Base-by-base conservation (phyloP, 2,797 vertebrate genomes). In the Bucorvus abyssinicus region DNA sequence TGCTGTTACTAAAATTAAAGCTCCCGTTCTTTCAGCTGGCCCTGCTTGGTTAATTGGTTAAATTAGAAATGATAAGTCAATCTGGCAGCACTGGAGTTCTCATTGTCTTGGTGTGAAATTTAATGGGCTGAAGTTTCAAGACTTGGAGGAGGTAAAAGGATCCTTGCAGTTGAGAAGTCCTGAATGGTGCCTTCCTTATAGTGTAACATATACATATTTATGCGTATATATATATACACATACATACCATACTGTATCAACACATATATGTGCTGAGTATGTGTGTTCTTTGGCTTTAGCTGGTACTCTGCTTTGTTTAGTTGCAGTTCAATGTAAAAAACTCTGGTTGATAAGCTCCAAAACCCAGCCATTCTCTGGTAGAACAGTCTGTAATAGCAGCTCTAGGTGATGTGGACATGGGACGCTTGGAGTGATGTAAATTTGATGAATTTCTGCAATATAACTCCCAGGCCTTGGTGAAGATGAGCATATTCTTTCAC, bases 181-280 rank as follows among this genome's bases (percentile, higher is more conserved):
- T 85, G 88, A 91, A 90, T 74, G 84, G 83, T 81, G 75, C 44
- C 89, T 63, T 94, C 56, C 68, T 89, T 92, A 50, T 84, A 74
- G 61, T 95, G 84, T 96, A 96, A 95, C 85, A 90, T 96, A 95
- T 61, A 94, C 89, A 89, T 94, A 95, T 94, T 93, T 91, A 95
- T 81, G 87, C 92, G 1, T 81, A 74, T 87, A 93, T 89, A 79
- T 78, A 96, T 76, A 92, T 52, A 84, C 80, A 96, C 90, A 89
- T 95, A 91, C 89, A 65, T 96, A 85, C 90, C n/a, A 64, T 90
- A 89, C 79, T 89, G 89, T 93, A 95, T 94, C 94, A 93, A 94
- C 78, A 92, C 93, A 75, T 96, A 83, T 87, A 83, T 79, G 78
- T 96, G 84, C 89, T 91, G 96, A 78, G 92, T 94, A 90, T 89